Base-by-base conservation (phyloP, 1,140 invertebrate genomes). In the Cotesia glomerata region DNA sequence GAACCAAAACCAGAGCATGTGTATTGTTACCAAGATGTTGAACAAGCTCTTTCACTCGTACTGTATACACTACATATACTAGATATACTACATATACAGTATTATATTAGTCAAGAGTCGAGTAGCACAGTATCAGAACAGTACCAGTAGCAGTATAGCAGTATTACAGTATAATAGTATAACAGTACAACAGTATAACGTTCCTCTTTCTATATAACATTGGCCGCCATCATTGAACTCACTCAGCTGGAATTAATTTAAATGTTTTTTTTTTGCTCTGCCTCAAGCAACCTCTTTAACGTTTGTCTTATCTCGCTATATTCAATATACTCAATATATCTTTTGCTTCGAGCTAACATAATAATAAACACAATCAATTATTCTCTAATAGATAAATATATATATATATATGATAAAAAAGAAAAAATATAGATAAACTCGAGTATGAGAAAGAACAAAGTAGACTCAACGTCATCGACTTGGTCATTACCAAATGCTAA, bases 201-300 rank as follows among this genome's bases (percentile, higher is more conserved):
- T 1, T 36, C 8, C 69, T 62, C 66, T 66, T 74, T 78, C 69
- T 82, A 79, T 78, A 80, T 79, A 83, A 83, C 82, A 86, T 86
- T 81, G 81, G 80, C 81, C 81, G 80, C 82, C 82, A 86, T 86
- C 80, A 81, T 81, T 85, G 80, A 73, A 82, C 49, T 78, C 78
- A 81, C 74, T 80, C 80, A 76, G 76, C 78, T 74, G 83, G 81
- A 84, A 85, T 84, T 83, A 75, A 86, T 83, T 84, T 82, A 81
- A 85, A 86, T 86, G 84, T 86, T 86, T 85, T 86, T 86, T 86
- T 85, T 82, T 81, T 82, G 78, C 80, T 78, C 75, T 77, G 77
- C 66, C 66, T 75, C 77, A 76, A 45, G 39, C 36, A 58, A 75
- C 71, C 75, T 75, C 79, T 76, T 77, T 73, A 76, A 77, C 81